Base-by-base conservation (phyloP, 2,797 vertebrate genomes). In the Pitangus sulphuratus region DNA sequence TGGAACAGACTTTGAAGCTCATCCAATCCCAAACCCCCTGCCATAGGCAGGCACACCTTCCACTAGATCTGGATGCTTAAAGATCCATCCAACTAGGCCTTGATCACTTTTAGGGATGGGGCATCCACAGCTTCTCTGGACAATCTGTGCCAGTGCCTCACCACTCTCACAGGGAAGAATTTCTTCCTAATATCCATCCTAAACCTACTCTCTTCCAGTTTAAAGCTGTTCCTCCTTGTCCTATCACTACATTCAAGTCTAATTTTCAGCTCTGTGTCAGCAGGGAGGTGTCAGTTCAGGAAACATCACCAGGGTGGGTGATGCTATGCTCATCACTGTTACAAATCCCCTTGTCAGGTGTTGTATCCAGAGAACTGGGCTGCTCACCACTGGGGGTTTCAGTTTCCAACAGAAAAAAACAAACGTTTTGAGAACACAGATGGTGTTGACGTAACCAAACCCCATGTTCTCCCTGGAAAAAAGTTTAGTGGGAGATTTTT, bases 321-420 rank as follows among this genome's bases (percentile, higher is more conserved):
- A 83, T 0, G 11, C 40, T 64, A 31, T 25, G 40, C 53, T 89
- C 64, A 20, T 53, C 70, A 37, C 16, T 1, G 0, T 10, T 69
- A 50, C 21, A 79, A 84, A 93, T 30, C 26, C 13, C 33, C 42
- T 31, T 45, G 40, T 51, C 65, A 80, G 71, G 78, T 61, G 66
- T 8, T 69, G 76, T 77, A 65, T 81, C 30, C 76, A 31, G 50
- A 80, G 39, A 75, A 75, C 20, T 3, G 25, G 61, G 61, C 57
- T 88, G 65, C 47, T 95, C 47, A 82, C 61, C 69, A 31, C n/a
- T 12, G 70, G n/a, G 50, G 33, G 65, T 78, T 96, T 95, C 90
- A 25, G 11, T 65, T 96, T 90, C 83, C 5, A 8, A 44, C 1
- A 72, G 77, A 58, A 76, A 90, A 90, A 88, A 66, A 3, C 57